Evolutionary conservation across 1,140 invertebrate genomes (phyloP).

Genomic region (Drosophila sturtevanti): DNA sequence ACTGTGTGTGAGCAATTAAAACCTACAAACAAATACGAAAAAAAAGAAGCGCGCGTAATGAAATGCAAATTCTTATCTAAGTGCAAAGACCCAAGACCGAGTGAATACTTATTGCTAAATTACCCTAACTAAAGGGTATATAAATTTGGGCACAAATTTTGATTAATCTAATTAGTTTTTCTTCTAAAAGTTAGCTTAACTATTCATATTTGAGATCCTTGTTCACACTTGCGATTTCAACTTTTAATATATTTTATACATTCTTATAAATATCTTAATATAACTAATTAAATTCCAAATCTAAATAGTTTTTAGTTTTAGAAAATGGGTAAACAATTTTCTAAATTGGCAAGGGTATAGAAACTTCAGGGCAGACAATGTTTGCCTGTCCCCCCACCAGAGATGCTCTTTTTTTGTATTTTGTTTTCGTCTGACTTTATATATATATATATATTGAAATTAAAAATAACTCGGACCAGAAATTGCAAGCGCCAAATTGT

Average conservation of each 20-base stretch:
- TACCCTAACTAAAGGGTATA: neutral
- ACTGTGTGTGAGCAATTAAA: conserved; percentile 35
- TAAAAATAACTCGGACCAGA: conserved; percentile 15
- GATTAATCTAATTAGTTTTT: no score
- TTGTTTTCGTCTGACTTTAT: neutral
- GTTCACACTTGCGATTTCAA: no score
- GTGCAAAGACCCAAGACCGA: conserved; percentile 56
- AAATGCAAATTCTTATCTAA: conserved; percentile 63
- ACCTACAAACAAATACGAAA: conserved; percentile 14
- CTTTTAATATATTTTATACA: no score
- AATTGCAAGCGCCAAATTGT: conserved; percentile 3
- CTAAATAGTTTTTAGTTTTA: no score
- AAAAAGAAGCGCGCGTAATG: conserved; percentile 21
- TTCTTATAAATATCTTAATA: no score
- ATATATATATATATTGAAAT: neutral
- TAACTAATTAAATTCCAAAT: no score
- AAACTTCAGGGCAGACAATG: neutral
- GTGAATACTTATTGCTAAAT: conserved; percentile 26
- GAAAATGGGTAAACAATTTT: no score
- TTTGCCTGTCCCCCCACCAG: no score
- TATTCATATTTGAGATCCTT: no score
- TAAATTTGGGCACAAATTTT: neutral
- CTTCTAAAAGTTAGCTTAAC: no score
- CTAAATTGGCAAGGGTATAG: neutral
- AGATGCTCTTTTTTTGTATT: neutral